Percentiles rank a stretch among this genome's conserved stretches.
Evolutionary conservation across 2,888 invertebrate species (phyloP).

Genomic region (Diarsia dahlii): DNA sequence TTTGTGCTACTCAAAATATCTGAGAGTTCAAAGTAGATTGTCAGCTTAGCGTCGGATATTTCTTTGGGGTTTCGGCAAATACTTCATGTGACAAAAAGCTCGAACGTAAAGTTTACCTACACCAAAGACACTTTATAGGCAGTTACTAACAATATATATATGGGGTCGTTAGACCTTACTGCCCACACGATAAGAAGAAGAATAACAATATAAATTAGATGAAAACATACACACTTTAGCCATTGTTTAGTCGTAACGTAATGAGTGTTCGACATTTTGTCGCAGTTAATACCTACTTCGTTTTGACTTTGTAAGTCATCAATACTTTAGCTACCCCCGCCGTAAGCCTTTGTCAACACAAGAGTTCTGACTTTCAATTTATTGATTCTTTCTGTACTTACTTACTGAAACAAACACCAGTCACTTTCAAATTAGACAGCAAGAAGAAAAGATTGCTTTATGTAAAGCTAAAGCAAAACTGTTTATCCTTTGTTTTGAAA

Average conservation of each 20-base stretch:
- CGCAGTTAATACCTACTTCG: conserved; percentile 24
- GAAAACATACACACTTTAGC: conserved; percentile 12
- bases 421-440: not conserved
- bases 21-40: not conserved
- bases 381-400: conserved; percentile 24
- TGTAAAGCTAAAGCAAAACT: not conserved
- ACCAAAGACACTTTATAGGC: not conserved
- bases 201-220: conserved; percentile 9
- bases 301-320: conserved; percentile 48
- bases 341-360: conserved; percentile 27
- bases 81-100: not conserved
- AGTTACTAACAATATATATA: too few relatives aligned
- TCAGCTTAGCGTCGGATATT: not conserved
- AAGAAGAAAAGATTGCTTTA: not conserved
- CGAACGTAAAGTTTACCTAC: not conserved
- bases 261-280: conserved; percentile 28
- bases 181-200: too few relatives aligned
- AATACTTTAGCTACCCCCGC: conserved; percentile 29
- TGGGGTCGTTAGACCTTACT: too few relatives aligned
- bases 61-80: not conserved
- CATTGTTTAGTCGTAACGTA: conserved; percentile 28
- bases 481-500: not conserved
- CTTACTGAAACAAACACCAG: not conserved
- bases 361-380: not conserved
- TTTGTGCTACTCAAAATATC: not conserved